A percentile compares a stretch with the other conserved stretches of the same genome.
These are phyloP conservation scores for Pteruthius melanotis DNA, from an alignment of 2,113 vertebrate genomes.

Conservation along the genomic window DNA sequence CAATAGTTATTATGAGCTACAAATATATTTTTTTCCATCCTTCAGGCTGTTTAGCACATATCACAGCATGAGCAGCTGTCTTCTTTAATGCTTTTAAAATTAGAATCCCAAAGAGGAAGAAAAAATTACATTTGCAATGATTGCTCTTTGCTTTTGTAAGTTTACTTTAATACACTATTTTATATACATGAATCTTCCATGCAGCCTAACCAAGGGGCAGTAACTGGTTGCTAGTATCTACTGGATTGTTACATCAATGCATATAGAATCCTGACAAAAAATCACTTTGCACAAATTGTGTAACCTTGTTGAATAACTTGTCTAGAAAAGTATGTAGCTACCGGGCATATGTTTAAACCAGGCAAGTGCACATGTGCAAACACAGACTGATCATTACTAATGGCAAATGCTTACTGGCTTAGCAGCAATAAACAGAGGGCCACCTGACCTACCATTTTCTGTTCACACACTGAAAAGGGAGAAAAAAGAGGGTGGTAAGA, in stretches of 20 bases:
- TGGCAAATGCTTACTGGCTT: not conserved
- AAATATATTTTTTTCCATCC: conserved; percentile 85
- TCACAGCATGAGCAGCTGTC: conserved; percentile 85
- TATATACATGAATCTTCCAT: conserved; percentile 76
- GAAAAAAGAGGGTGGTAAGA: not conserved
- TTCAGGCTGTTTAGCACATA: conserved; percentile 83
- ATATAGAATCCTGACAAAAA: conserved; percentile 48
- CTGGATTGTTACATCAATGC: conserved; percentile 53
- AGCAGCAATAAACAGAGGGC: not conserved
- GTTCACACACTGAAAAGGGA: not conserved
- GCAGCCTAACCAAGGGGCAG: conserved; percentile 61
- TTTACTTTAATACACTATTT: conserved; percentile 83
- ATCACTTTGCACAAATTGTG: conserved; percentile 49
- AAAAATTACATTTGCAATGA: conserved; percentile 81
- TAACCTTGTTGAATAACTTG: conserved; percentile 46
- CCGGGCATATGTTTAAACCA: not conserved
- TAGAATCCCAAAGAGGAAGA: conserved; percentile 82
- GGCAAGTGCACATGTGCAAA: not conserved
- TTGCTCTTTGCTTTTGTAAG: conserved; percentile 83
- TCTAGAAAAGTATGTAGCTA: not conserved
- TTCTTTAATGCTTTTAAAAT: conserved; percentile 86
- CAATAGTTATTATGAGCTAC: conserved; percentile 87
- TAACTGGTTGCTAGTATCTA: conserved; percentile 33
- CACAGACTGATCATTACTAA: not conserved
- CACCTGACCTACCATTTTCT: not conserved